Evolutionary conservation across 1,140 invertebrate species (phyloP).

Genomic region (Sesamia nonagrioides): DNA sequence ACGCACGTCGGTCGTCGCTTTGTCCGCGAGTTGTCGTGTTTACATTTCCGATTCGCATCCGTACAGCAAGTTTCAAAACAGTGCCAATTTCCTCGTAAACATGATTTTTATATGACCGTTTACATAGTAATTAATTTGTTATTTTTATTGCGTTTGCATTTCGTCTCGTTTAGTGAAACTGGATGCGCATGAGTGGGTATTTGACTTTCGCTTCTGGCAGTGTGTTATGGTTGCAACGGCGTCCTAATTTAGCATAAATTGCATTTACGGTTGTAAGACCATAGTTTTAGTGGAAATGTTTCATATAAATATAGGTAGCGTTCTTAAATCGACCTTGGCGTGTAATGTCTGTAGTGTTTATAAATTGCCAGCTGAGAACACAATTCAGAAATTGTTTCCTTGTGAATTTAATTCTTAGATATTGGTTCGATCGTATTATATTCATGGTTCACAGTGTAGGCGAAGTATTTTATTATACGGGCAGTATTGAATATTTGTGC

Average conservation of each 20-base stretch:
- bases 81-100: constrained; percentile 34
- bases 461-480: constrained; percentile 38
- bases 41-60: constrained; percentile 34
- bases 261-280: constrained; percentile 27
- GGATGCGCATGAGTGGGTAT: constrained; percentile 75
- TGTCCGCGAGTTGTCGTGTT: constrained; percentile 30
- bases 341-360: constrained; percentile 46
- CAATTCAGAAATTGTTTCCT: constrained; percentile 42
- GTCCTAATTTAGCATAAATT: constrained; percentile 48
- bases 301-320: constrained; percentile 15
- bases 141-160: constrained; percentile 24
- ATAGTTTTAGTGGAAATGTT: background rate
- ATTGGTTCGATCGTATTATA: background rate
- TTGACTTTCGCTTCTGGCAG: constrained; percentile 46
- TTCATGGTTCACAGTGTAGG: constrained; percentile 10
- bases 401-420: constrained; percentile 4
- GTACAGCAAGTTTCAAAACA: constrained; percentile 40
- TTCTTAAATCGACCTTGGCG: constrained; percentile 46
- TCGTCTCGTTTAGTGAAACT: constrained; percentile 51
- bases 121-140: constrained; percentile 10
- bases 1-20: constrained; percentile 35
- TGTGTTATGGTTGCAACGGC: constrained; percentile 49
- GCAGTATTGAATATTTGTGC: background rate
- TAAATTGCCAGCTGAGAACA: constrained; percentile 55
- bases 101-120: constrained; percentile 31